These are phyloP conservation scores for Apamea epomidion DNA, from an alignment of 2,888 invertebrate species.

Conservation along the genomic window DNA sequence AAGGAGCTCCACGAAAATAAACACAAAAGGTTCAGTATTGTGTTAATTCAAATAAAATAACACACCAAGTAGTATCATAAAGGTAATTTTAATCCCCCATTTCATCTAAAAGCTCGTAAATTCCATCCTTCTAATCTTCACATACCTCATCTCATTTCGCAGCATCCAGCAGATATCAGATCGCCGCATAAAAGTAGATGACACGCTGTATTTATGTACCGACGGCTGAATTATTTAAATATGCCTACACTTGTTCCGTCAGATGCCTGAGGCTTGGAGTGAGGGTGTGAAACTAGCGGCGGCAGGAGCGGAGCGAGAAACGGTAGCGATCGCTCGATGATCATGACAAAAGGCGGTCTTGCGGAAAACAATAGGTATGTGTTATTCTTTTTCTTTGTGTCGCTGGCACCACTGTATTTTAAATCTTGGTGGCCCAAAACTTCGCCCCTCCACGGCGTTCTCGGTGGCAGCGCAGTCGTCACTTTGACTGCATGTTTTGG, in stretches of 20 bases:
- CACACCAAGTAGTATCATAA: conserved; percentile 1
- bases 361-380: background rate
- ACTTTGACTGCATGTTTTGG: too few species aligned
- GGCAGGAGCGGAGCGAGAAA: conserved; percentile 2
- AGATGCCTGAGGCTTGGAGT: conserved; percentile 37
- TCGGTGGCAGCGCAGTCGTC: too few species aligned
- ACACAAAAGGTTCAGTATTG: too few species aligned
- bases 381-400: too few species aligned
- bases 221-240: conserved; percentile 63
- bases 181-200: conserved; percentile 37
- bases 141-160: conserved; percentile 15
- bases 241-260: conserved; percentile 53
- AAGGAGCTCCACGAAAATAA: too few species aligned
- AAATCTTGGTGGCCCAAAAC: too few species aligned
- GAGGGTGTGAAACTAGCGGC: conserved; percentile 33
- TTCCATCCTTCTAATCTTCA: conserved; percentile 3
- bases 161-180: conserved; percentile 21
- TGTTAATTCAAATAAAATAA: too few species aligned
- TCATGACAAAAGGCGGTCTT: background rate
- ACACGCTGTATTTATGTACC: conserved; percentile 52
- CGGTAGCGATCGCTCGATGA: background rate
- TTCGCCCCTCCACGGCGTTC: too few species aligned
- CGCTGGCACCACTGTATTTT: too few species aligned
- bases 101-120: background rate
- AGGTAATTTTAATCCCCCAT: background rate